phyloP scores from a whole-genome alignment of 2,888 invertebrate genomes.

The Caenorhabditis wallacei region DNA sequence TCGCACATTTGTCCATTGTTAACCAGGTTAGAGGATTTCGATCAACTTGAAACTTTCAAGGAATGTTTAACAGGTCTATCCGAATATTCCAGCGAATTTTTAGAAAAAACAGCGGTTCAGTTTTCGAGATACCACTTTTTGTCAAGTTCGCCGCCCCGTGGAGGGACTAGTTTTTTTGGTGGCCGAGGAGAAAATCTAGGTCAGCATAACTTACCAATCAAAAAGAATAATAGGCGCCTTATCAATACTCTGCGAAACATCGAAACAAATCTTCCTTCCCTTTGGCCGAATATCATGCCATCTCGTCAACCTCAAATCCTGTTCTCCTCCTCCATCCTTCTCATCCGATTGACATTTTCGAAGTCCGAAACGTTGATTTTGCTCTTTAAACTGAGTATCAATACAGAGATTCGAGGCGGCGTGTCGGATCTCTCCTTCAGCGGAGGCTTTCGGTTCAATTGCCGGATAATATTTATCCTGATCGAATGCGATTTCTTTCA shows the following conservation, averaged over 20 bases:
- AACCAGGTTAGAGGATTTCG: too few relatives aligned
- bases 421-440: conserved; percentile 86
- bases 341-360: conserved; percentile 79
- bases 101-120: too few relatives aligned
- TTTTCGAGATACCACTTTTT: too few relatives aligned
- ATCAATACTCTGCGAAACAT: conserved; percentile 88
- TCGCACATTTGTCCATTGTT: too few relatives aligned
- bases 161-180: too few relatives aligned
- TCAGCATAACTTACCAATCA: conserved; percentile 87
- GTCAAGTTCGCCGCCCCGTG: too few relatives aligned
- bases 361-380: conserved; percentile 79
- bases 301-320: conserved; percentile 72
- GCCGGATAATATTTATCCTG: conserved; percentile 90
- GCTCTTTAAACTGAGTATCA: conserved; percentile 81
- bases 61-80: too few relatives aligned
- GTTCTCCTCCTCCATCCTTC: conserved; percentile 79
- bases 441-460: conserved; percentile 91
- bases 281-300: conserved; percentile 89
- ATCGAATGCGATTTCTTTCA: conserved; percentile 93
- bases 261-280: conserved; percentile 90
- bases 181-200: too few relatives aligned
- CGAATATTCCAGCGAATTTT: too few relatives aligned
- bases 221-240: conserved; percentile 90
- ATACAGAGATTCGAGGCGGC: conserved; percentile 83
- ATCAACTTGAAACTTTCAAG: too few relatives aligned